These are phyloP conservation scores for Thamnaconus septentrionalis DNA, from an alignment of 2,113 vertebrate genomes.

Conservation along the genomic window DNA sequence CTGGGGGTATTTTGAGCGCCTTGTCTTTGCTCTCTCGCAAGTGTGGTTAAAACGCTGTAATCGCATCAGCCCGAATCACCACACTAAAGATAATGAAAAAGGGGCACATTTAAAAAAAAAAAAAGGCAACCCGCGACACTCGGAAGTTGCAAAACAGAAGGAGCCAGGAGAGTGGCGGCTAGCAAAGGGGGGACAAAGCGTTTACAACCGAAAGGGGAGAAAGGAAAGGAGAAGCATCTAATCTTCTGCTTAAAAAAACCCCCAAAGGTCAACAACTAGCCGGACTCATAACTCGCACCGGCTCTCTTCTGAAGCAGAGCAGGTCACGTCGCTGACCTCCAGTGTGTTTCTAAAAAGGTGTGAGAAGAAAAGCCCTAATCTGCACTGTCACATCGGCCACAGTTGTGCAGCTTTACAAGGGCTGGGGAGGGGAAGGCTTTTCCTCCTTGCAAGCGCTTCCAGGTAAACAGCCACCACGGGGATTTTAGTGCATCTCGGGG, in stretches of 20 bases:
- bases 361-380: conserved; percentile 26
- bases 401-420: not conserved
- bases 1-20: conserved; percentile 36
- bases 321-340: conserved; percentile 24
- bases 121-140: conserved; percentile 27
- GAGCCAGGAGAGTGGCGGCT: conserved; percentile 30
- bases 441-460: conserved; percentile 10
- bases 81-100: conserved; percentile 47
- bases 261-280: conserved; percentile 42
- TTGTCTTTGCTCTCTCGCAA: conserved; percentile 36
- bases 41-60: conserved; percentile 50
- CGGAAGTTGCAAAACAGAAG: conserved; percentile 25
- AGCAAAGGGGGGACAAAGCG: conserved; percentile 49
- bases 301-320: conserved; percentile 15
- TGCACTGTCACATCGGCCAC: conserved; percentile 17
- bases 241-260: conserved; percentile 72
- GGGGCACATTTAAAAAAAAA: conserved; percentile 8
- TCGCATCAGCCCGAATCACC: conserved; percentile 44
- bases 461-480: conserved; percentile 9
- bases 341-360: conserved; percentile 19
- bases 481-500: conserved; percentile 14
- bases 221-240: conserved; percentile 47
- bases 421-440: not conserved
- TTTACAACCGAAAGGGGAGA: conserved; percentile 46
- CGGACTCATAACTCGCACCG: conserved; percentile 35